Percentiles rank a stretch among this genome's conserved stretches.
Evolutionary conservation across 2,113 vertebrate genomes (phyloP).

Genomic region (Melanostigma gelatinosum): DNA sequence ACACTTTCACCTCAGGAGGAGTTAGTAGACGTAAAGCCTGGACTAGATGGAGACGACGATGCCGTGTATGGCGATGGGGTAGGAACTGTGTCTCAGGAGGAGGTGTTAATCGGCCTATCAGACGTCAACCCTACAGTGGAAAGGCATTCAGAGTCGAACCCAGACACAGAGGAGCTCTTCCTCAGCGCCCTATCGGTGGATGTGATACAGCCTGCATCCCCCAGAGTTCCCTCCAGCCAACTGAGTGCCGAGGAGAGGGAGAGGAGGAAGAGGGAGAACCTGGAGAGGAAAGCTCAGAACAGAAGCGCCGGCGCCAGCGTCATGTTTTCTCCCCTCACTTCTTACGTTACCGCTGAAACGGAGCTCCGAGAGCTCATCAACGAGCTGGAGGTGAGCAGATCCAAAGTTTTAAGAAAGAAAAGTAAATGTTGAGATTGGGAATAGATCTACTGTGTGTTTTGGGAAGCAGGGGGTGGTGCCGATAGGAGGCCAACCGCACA

Average conservation of each 20-base stretch:
- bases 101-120: constrained; percentile 10
- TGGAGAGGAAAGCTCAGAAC: constrained; percentile 82
- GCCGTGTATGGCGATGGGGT: background rate
- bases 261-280: constrained; percentile 85
- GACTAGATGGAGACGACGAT: background rate
- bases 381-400: constrained; percentile 89
- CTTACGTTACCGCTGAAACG: constrained; percentile 91
- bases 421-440: constrained; percentile 33
- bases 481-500: background rate
- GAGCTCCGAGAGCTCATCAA: constrained; percentile 89
- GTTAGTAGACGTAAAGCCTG: background rate
- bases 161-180: constrained; percentile 75
- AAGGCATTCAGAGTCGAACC: constrained; percentile 31
- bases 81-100: constrained; percentile 26
- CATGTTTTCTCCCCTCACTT: constrained; percentile 91
- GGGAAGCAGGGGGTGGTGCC: background rate
- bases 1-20: constrained; percentile 12
- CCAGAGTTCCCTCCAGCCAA: constrained; percentile 71
- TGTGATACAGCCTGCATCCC: constrained; percentile 76
- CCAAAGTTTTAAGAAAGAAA: background rate
- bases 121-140: constrained; percentile 10
- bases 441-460: constrained; percentile 8
- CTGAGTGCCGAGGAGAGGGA: constrained; percentile 84
- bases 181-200: constrained; percentile 83
- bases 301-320: constrained; percentile 36